Conservation (phyloP, 1,140 invertebrate genomes). For the Homalodisca vitripennis region DNA sequence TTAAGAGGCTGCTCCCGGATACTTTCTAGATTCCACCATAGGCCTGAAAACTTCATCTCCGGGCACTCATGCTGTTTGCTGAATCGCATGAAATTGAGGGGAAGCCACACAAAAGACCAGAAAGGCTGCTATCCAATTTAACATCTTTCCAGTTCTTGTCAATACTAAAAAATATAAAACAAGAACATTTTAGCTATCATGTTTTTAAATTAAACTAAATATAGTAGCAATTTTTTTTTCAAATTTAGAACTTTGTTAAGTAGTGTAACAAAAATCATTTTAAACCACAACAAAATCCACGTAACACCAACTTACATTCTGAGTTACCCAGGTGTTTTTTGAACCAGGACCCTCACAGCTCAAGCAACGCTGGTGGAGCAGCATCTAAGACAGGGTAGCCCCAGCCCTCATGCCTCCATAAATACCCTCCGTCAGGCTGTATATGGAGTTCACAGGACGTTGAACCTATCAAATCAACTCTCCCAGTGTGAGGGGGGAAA, state of each 20-base stretch:
- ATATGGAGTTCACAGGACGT: constrained; percentile 90
- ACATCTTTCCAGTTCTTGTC: constrained; percentile 85
- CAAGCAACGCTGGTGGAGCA: constrained; percentile 88
- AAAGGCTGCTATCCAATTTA: constrained; percentile 83
- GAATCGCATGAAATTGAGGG: constrained; percentile 92
- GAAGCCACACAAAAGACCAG: constrained; percentile 94
- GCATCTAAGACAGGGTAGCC: constrained; percentile 86
- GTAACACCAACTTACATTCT: too few relatives aligned
- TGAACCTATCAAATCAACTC: constrained; percentile 85
- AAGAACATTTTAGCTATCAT: too few relatives aligned
- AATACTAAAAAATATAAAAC: constrained; percentile 52
- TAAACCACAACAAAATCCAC: too few relatives aligned
- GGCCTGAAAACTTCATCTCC: constrained; percentile 79
- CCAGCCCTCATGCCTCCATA: constrained; percentile 92
- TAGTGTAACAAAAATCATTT: too few relatives aligned
- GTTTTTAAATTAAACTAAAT: too few relatives aligned
- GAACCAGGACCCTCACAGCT: constrained; percentile 94
- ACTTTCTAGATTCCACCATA: constrained; percentile 60
- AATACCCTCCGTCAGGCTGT: constrained; percentile 85
- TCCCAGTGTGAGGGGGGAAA: constrained; percentile 87
- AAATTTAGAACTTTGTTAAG: too few relatives aligned
- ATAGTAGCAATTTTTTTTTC: too few relatives aligned
- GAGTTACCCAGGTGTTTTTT: constrained; percentile 53
- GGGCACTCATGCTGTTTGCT: constrained; percentile 85
- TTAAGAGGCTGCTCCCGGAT: constrained; percentile 48